phyloP scores from a whole-genome alignment of 1,140 invertebrate genomes.

The Mamestra configurata region DNA sequence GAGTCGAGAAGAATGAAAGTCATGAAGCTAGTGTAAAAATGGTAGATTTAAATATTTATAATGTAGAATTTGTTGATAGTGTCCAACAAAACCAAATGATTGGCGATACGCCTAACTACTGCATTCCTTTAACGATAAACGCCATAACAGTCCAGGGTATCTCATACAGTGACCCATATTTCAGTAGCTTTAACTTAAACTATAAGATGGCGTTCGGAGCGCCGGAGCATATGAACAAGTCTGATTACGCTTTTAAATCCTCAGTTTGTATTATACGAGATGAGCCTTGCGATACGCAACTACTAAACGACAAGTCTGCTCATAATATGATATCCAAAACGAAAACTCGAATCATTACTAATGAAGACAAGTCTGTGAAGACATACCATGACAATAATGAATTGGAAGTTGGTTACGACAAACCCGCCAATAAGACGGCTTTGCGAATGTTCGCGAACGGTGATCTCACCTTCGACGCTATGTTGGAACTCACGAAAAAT shows the following conservation, averaged over 20 bases:
- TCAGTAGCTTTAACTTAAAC: slow-evolving; percentile 89
- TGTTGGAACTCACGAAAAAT: slow-evolving; percentile 80
- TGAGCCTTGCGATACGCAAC: slow-evolving; percentile 85
- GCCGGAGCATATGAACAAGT: slow-evolving; percentile 88
- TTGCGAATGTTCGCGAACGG: slow-evolving; percentile 77
- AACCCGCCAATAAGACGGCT: slow-evolving; percentile 65
- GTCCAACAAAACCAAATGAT: slow-evolving; percentile 89
- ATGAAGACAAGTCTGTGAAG: slow-evolving; percentile 75
- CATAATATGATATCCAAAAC: slow-evolving; percentile 82
- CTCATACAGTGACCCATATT: slow-evolving; percentile 89
- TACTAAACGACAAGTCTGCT: slow-evolving; percentile 83
- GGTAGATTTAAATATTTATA: slow-evolving; percentile 89
- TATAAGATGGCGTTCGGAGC: slow-evolving; percentile 87
- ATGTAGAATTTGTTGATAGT: slow-evolving; percentile 88
- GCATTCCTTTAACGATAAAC: slow-evolving; percentile 90
- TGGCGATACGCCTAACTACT: slow-evolving; percentile 89
- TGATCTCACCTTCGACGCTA: slow-evolving; percentile 81
- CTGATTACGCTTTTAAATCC: slow-evolving; percentile 89
- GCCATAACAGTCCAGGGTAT: slow-evolving; percentile 90
- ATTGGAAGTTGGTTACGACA: slow-evolving; percentile 69
- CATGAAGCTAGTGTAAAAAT: slow-evolving; percentile 88
- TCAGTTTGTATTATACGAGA: slow-evolving; percentile 88
- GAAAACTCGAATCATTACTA: slow-evolving; percentile 83
- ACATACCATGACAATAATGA: slow-evolving; percentile 85
- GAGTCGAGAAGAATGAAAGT: slow-evolving; percentile 87